Evolutionary conservation across 2,113 vertebrate genomes (phyloP).

Genomic region (Nannobrachium achirus): DNA sequence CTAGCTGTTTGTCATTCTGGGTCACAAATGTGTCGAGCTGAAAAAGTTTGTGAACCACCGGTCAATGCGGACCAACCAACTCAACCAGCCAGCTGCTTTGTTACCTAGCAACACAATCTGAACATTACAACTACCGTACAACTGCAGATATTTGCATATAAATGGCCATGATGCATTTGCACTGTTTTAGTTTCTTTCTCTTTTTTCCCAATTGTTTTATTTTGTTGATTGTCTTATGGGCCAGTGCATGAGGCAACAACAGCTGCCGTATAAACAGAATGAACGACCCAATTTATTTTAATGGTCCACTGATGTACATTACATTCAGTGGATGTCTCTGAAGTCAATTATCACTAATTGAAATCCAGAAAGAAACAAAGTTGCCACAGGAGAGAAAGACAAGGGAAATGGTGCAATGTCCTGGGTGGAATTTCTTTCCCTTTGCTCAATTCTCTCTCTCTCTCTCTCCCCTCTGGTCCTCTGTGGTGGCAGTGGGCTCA

Average conservation of each 20-base stretch:
- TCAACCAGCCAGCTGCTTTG: constrained; percentile 33
- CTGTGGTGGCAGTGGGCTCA: background rate
- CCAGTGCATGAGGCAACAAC: background rate
- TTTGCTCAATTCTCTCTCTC: background rate
- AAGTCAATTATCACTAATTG: constrained; percentile 4
- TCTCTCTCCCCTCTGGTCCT: background rate
- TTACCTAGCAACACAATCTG: constrained; percentile 65
- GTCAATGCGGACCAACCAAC: constrained; percentile 3
- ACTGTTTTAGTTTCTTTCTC: constrained; percentile 9
- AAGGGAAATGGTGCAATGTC: background rate
- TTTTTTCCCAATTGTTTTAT: background rate
- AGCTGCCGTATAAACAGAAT: background rate
- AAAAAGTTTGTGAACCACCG: no score
- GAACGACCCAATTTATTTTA: constrained; percentile 9
- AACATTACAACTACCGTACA: constrained; percentile 48
- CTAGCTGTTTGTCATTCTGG: no score
- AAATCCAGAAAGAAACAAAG: background rate
- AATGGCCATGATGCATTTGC: constrained; percentile 27
- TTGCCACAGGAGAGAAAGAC: background rate
- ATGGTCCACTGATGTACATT: constrained; percentile 1
- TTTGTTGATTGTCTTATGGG: background rate
- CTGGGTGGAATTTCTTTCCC: background rate
- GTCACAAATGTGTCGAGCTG: no score
- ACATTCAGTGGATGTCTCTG: constrained; percentile 2
- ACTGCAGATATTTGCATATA: constrained; percentile 49